Percentiles rank a stretch among this genome's conserved stretches.
phyloP scores from a whole-genome alignment of 1,140 invertebrate genomes.

The Euura lappo region DNA sequence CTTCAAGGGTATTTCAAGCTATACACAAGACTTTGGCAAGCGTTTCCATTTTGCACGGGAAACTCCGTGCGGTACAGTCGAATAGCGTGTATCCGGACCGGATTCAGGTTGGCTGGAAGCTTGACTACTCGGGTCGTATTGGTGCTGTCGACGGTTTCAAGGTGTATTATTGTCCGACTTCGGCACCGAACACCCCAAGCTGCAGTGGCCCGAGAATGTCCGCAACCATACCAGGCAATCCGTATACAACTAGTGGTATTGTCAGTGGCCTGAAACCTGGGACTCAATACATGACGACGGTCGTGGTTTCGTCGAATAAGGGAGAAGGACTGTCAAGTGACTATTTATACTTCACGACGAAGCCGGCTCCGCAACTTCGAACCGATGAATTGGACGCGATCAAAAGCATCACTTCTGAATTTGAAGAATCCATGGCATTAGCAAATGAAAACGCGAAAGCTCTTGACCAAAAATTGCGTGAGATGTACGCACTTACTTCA shows the following conservation, averaged over 20 bases:
- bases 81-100: conserved; percentile 61
- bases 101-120: conserved; percentile 59
- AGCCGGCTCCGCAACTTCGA: no score
- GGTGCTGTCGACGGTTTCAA: conserved; percentile 64
- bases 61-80: conserved; percentile 50
- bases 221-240: conserved; percentile 46
- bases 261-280: conserved; percentile 66
- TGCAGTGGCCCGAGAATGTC: conserved; percentile 21
- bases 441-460: no score
- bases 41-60: no score
- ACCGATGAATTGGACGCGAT: no score
- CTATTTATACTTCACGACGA: background rate
- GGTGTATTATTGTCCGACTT: conserved; percentile 66
- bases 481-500: no score
- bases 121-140: conserved; percentile 60
- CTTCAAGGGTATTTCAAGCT: no score
- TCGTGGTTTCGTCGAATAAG: conserved; percentile 70
- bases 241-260: conserved; percentile 26
- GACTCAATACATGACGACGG: conserved; percentile 72
- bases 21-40: no score
- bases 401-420: no score
- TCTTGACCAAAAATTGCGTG: no score
- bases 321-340: conserved; percentile 59
- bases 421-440: no score
- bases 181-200: conserved; percentile 47